Percentiles rank a stretch among this genome's conserved stretches.
Evolutionary conservation across 2,113 vertebrate genomes (phyloP).

Genomic region (Protomyctophum bolini): DNA sequence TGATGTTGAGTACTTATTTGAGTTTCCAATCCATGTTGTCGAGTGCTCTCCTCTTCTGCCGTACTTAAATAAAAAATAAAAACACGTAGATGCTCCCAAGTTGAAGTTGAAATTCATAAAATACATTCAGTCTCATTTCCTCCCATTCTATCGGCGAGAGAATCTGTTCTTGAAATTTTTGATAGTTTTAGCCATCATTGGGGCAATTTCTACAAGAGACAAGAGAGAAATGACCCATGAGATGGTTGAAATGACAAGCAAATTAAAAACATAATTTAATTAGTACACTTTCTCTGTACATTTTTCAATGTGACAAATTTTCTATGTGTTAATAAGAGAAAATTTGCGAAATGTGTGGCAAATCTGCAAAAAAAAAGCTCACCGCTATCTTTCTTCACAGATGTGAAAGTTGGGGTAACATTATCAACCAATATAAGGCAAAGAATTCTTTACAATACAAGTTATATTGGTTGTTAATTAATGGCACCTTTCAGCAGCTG

Average conservation of each 20-base stretch:
- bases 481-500: too few relatives aligned
- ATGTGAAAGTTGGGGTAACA: too few relatives aligned
- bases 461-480: too few relatives aligned
- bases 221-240: neutral
- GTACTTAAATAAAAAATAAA: constrained; percentile 68
- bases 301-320: too few relatives aligned
- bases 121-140: constrained; percentile 57
- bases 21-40: neutral
- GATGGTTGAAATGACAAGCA: neutral
- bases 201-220: constrained; percentile 89
- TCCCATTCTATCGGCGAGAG: constrained; percentile 88
- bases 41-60: constrained; percentile 35
- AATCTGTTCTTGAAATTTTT: constrained; percentile 99
- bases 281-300: too few relatives aligned
- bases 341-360: too few relatives aligned
- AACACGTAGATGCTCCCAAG: constrained; percentile 31
- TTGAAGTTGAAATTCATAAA: constrained; percentile 51
- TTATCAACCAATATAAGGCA: too few relatives aligned
- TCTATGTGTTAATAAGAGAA: too few relatives aligned
- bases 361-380: too few relatives aligned
- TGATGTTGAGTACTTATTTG: neutral
- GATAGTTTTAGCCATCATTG: constrained; percentile 99
- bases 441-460: too few relatives aligned
- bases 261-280: neutral
- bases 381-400: too few relatives aligned